Conservation (phyloP, 2,888 invertebrate genomes). For the Agrotis clavis region DNA sequence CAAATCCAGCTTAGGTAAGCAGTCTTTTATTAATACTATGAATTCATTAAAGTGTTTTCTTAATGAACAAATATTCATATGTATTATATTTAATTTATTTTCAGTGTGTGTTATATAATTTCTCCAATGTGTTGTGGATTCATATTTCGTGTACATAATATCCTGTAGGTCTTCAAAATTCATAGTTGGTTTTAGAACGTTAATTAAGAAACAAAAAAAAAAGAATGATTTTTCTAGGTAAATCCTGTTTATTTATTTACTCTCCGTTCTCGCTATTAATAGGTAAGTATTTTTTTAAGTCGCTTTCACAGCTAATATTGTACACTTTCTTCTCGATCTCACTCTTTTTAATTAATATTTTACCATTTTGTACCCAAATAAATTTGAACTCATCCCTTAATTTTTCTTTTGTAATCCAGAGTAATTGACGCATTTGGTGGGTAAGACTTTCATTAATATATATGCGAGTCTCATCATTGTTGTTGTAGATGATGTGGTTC, state of each 20-base stretch:
- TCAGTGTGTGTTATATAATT: not conserved
- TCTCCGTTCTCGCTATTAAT: not conserved
- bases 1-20: not conserved
- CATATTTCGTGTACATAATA: not conserved
- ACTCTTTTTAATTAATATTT: not conserved
- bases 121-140: not conserved
- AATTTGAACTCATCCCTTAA: not conserved
- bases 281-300: not conserved
- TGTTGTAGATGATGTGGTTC: too few species aligned
- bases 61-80: conserved; percentile 3
- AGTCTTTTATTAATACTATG: not conserved
- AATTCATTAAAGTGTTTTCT: conserved; percentile 6
- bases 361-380: not conserved
- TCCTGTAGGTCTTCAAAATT: not conserved
- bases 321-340: not conserved
- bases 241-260: not conserved
- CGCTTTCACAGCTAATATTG: conserved; percentile 1
- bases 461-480: too few species aligned
- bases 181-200: not conserved
- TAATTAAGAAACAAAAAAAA: not conserved
- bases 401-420: too few species aligned
- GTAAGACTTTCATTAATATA: too few species aligned
- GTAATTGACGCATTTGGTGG: too few species aligned
- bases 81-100: conserved; percentile 3
- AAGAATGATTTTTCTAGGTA: not conserved